Evolutionary conservation across 2,797 vertebrate species (phyloP).

Genomic region (Kryptolebias ocellatus): DNA sequence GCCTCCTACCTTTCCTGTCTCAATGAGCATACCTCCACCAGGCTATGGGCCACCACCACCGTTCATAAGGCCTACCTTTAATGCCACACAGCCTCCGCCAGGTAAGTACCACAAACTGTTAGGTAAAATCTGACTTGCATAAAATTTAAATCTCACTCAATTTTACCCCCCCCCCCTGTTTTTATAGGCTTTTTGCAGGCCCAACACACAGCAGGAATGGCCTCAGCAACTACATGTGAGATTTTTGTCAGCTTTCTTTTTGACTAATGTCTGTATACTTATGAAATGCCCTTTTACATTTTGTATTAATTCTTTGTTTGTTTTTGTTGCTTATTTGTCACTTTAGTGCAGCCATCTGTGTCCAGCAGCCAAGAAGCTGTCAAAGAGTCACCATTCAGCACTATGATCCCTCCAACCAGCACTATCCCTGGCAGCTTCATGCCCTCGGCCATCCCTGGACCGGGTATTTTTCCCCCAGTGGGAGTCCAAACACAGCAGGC

Average conservation of each 20-base stretch:
- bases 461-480: conserved; percentile 87
- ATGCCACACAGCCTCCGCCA: conserved; percentile 94
- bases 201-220: conserved; percentile 84
- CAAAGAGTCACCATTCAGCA: conserved; percentile 89
- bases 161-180: conserved; percentile 13
- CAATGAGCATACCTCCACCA: conserved; percentile 95
- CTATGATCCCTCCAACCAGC: conserved; percentile 88
- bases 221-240: conserved; percentile 78
- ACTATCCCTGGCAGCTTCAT: conserved; percentile 86
- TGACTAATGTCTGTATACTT: background rate
- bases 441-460: conserved; percentile 84
- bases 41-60: conserved; percentile 93
- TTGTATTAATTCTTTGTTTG: conserved; percentile 1
- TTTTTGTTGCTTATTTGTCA: conserved; percentile 68
- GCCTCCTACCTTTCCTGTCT: conserved; percentile 91
- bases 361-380: conserved; percentile 86
- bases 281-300: background rate
- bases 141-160: background rate
- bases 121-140: background rate
- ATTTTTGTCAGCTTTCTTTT: conserved; percentile 22
- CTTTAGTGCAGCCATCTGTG: conserved; percentile 89
- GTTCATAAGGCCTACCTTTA: conserved; percentile 93
- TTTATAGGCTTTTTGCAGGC: conserved; percentile 90
- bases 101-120: conserved; percentile 76
- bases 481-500: conserved; percentile 78